These are phyloP conservation scores for Cepaea hortensis DNA, from an alignment of 2,888 invertebrate species.

Conservation along the genomic window DNA sequence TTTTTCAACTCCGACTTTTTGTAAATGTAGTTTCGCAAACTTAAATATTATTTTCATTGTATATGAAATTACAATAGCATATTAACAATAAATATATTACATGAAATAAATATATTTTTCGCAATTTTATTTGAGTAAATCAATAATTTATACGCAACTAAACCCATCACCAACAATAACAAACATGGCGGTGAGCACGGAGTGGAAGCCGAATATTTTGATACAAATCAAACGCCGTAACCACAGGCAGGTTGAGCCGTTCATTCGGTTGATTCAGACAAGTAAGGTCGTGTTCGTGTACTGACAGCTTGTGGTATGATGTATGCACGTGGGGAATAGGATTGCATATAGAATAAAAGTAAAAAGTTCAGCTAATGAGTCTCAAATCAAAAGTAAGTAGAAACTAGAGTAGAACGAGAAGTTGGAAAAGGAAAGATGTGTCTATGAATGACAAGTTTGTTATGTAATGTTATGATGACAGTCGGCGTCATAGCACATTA, in stretches of 20 bases:
- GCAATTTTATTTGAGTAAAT: too few species aligned
- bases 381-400: too few species aligned
- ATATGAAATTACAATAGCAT: too few species aligned
- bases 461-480: too few species aligned
- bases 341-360: not conserved
- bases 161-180: constrained; percentile 26
- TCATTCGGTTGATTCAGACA: constrained; percentile 38
- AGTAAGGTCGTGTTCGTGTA: constrained; percentile 12
- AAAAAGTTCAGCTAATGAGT: not conserved
- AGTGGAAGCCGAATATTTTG: constrained; percentile 23
- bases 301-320: not conserved
- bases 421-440: not conserved
- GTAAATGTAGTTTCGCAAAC: too few species aligned
- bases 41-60: too few species aligned
- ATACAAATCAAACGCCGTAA: constrained; percentile 29
- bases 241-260: constrained; percentile 30
- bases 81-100: too few species aligned
- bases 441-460: not conserved
- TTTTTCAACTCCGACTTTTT: too few species aligned
- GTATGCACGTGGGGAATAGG: not conserved
- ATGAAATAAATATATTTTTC: too few species aligned
- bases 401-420: too few species aligned
- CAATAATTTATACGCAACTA: constrained; percentile 8
- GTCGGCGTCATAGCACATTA: too few species aligned
- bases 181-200: constrained; percentile 37